Evolutionary conservation across 1,140 invertebrate genomes (phyloP).

Genomic region (Micrasema longulum): DNA sequence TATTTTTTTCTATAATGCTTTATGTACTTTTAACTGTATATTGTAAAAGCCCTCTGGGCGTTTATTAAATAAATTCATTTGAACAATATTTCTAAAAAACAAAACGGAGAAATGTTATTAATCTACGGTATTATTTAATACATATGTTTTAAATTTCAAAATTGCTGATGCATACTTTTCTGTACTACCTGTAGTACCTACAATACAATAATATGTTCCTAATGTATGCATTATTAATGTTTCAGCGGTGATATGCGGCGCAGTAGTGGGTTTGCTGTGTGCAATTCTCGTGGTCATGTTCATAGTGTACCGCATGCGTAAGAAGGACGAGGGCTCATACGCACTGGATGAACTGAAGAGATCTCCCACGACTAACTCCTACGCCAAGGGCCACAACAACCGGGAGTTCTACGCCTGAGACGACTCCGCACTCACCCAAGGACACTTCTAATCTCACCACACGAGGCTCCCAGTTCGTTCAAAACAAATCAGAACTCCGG

Average conservation of each 20-base stretch:
- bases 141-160: no score
- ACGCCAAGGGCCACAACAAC: conserved; percentile 89
- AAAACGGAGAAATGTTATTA: no score
- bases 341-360: conserved; percentile 96
- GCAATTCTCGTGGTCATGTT: conserved; percentile 99
- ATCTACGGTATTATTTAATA: no score
- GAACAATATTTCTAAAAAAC: no score
- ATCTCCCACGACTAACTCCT: conserved; percentile 90
- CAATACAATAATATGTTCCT: neutral
- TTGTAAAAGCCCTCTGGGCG: no score
- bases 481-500: conserved; percentile 51
- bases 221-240: conserved; percentile 51
- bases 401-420: conserved; percentile 96
- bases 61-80: no score
- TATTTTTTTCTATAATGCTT: no score
- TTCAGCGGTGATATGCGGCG: conserved; percentile 97
- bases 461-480: conserved; percentile 46
- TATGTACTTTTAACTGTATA: no score
- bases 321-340: conserved; percentile 99
- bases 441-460: conserved; percentile 57
- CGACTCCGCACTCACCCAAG: conserved; percentile 65
- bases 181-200: no score
- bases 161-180: no score
- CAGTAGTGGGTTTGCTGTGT: conserved; percentile 95
- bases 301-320: conserved; percentile 98